Base-by-base conservation (phyloP, 2,888 invertebrate species). In the Phanerotoma sp. region DNA sequence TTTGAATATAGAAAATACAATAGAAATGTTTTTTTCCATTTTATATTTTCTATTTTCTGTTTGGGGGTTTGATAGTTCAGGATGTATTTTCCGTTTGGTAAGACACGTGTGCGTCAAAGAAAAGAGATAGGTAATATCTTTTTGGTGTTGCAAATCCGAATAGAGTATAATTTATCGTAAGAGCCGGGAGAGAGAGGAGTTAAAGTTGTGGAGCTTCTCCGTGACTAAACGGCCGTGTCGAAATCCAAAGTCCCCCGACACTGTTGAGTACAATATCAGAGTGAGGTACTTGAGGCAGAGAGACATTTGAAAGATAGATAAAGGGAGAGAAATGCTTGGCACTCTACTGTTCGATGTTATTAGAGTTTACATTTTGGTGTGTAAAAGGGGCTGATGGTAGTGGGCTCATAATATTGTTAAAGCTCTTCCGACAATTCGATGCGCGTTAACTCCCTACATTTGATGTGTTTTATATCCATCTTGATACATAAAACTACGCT, bases 141-240 rank as follows among this genome's bases (percentile, higher is more conserved):
- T 18, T 38, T 35, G 38, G 20, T 38, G 38, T 11, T 38, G 20
- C 18, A 38, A 38, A 38, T 38, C 20, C 38, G 38, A 38, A 38
- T 38, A 11, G 18, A 20, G 11, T 18, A 38, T 38, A 38, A 38
- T 38, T 38, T 38, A 38, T 38, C 20, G 18, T 35, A 37, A 35
- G 28, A 15, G n/a, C n/a, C n/a, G 41, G 44, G 33, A 38, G 21
- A 44, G 41, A 45, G 44, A 46, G 28, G 44, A 50, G 46, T 46
- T 50, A 47, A 21, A 25, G 47, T 21, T 44, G n/a, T n/a, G 46
- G 61, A 66, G 64, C 64, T 66, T 63, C 65, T 62, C 65, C 69
- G 72, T 75, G 69, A 67, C 75, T 74, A 74, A 75, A 66, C 40
- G 54, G 58, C 62, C 75, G 67, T 75, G 65, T 64, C 74, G 66